Conservation (phyloP, 2,888 invertebrate genomes). For the Geophilus truncorum region DNA sequence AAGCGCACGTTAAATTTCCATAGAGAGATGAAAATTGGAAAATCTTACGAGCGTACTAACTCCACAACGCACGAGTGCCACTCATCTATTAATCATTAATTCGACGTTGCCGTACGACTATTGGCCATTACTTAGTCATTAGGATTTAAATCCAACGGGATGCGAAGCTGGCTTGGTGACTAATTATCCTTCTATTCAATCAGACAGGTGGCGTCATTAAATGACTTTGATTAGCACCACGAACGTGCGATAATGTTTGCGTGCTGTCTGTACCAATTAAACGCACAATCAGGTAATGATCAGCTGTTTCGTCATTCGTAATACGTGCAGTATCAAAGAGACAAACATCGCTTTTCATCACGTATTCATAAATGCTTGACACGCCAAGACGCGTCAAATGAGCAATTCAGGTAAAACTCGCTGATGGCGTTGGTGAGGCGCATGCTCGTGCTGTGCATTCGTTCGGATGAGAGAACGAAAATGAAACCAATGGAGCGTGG, state of each 20-base stretch:
- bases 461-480: conserved; percentile 12
- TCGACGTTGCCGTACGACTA: background rate
- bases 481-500: conserved; percentile 15
- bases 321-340: background rate
- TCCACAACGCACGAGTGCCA: too few relatives aligned
- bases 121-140: background rate
- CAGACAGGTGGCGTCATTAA: background rate
- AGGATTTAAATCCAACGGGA: background rate
- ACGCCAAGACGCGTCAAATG: background rate
- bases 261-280: conserved; percentile 11
- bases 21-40: background rate
- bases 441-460: background rate
- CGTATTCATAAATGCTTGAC: background rate
- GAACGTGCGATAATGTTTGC: background rate
- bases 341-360: background rate
- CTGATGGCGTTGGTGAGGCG: background rate
- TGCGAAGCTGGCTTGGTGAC: background rate
- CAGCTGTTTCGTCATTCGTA: background rate
- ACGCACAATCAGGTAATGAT: background rate
- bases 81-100: background rate
- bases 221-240: conserved; percentile 12
- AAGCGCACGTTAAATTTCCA: too few relatives aligned
- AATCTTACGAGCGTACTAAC: too few relatives aligned
- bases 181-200: conserved; percentile 13
- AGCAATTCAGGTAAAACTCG: conserved; percentile 9